These are phyloP conservation scores for Ondatra zibethicus DNA, from an alignment of 2,113 vertebrate genomes.

Conservation along the genomic window DNA sequence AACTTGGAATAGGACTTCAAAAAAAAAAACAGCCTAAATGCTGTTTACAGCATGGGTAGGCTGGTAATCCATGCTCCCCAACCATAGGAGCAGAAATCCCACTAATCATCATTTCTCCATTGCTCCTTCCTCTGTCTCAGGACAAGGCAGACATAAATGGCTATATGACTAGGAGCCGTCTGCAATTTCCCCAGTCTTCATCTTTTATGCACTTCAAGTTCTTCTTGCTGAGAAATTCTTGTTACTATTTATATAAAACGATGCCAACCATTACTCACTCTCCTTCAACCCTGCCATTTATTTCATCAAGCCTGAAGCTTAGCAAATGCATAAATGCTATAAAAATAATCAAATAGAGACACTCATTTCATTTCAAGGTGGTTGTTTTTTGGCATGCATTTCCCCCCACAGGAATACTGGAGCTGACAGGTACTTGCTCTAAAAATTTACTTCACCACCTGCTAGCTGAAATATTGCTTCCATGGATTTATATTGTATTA, in stretches of 20 bases:
- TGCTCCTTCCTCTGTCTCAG: neutral
- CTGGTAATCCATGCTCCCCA: too few relatives aligned
- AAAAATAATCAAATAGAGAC: conserved; percentile 82
- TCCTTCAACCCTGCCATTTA: conserved; percentile 76
- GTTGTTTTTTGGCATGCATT: conserved; percentile 76
- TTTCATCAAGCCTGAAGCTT: conserved; percentile 75
- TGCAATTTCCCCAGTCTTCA: conserved; percentile 39
- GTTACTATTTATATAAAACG: conserved; percentile 78
- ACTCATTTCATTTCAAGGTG: conserved; percentile 79
- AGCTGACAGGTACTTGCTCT: conserved; percentile 87
- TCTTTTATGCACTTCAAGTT: conserved; percentile 63
- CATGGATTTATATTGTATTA: conserved; percentile 89
- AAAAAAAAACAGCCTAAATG: neutral
- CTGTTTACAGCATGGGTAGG: neutral
- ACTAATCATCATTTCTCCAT: neutral
- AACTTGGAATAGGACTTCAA: neutral
- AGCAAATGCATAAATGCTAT: conserved; percentile 78
- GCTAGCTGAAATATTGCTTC: conserved; percentile 89
- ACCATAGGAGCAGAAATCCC: neutral
- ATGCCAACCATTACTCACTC: conserved; percentile 80
- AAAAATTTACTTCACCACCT: conserved; percentile 88
- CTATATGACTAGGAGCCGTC: neutral
- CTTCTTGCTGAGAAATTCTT: conserved; percentile 70
- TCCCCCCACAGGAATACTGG: conserved; percentile 79
- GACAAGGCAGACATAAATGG: neutral